Base-by-base conservation (phyloP, 1,140 invertebrate species). In the Hermatobates lingyangjiaoensis region DNA sequence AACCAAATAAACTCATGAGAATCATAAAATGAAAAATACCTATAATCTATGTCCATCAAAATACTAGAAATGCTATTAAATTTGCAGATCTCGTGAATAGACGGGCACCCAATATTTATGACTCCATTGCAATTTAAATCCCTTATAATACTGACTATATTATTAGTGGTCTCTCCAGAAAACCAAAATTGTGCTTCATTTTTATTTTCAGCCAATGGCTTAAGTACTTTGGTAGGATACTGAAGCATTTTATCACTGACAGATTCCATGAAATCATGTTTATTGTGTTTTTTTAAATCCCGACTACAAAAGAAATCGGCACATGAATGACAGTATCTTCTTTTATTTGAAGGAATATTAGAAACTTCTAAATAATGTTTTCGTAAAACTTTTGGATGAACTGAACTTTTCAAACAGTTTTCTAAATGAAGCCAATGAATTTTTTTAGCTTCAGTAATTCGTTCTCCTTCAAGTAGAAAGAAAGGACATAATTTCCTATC, bases 41-140 rank as follows among this genome's bases (percentile, higher is more conserved):
- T 70, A 18, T 71, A 71, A 64, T 89, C 85, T 55, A 85, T 74
- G 60, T 88, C 84, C 30, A 91, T 62, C 1, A 91, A 68, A 38
- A 88, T 67, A 44, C 77, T 81, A 7, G 71, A 68, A 55, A 80
- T 74, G 1, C 67, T 60, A 49, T 61, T 57, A 27, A 24, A 7
- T 10, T 30, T 24, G 4, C 4, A 3, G 23, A 34, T 23, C 40
- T 50, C 48, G 25, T 26, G 26, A 3, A 50, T 14, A 2, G 48
- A 23, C 34, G 48, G 48, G 14, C 30, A n/a, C 7, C 48, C 48
- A 23, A 50, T 50, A 24, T 38, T 39, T 12, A 39, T 18, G 23
- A 24, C 24, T 26, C 20, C 14, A 1, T 20, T 7, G 23, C 3
- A n/a, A 3, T 38, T 25, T n/a, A 50, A 23, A 18, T 38, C 26